These are phyloP conservation scores for Galeruca laticollis DNA, from an alignment of 2,888 invertebrate species.

Conservation along the genomic window DNA sequence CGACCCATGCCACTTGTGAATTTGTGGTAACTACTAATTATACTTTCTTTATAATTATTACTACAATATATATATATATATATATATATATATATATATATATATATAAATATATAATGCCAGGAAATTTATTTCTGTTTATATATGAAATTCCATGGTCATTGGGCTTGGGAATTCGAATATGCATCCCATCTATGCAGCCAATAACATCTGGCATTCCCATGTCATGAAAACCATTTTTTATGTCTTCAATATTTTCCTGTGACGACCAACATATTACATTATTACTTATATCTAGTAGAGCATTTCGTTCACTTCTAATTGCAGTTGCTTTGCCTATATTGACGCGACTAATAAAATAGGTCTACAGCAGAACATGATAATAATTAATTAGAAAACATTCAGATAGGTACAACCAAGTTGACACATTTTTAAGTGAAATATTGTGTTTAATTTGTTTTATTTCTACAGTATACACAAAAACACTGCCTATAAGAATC, in stretches of 20 bases:
- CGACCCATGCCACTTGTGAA: no score
- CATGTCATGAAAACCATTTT: conserved; percentile 14
- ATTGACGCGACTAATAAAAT: conserved; percentile 32
- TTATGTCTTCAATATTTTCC: no score
- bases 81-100: conserved; percentile 12
- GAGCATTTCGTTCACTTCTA: conserved; percentile 30
- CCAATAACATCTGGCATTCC: conserved; percentile 35
- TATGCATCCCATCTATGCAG: conserved; percentile 34
- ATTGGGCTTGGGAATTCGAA: conserved; percentile 29
- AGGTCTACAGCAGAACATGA: conserved; percentile 20
- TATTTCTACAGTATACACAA: no score
- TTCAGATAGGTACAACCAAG: conserved; percentile 14
- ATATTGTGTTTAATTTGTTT: conserved; percentile 2
- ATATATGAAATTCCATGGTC: conserved; percentile 28
- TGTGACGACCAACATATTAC: conserved; percentile 29
- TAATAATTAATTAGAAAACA: conserved; percentile 17
- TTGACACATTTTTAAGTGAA: conserved; percentile 20
- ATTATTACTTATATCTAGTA: conserved; percentile 17
- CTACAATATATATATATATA: no score
- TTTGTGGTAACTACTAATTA: no score
- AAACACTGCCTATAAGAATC: conserved; percentile 23
- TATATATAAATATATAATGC: conserved; percentile 31
- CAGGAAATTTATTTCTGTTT: conserved; percentile 16
- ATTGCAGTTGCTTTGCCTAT: conserved; percentile 35
- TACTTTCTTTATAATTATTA: no score